Evolutionary conservation across 2,113 vertebrate genomes (phyloP).

Genomic region (Phylloscopus whistleri): DNA sequence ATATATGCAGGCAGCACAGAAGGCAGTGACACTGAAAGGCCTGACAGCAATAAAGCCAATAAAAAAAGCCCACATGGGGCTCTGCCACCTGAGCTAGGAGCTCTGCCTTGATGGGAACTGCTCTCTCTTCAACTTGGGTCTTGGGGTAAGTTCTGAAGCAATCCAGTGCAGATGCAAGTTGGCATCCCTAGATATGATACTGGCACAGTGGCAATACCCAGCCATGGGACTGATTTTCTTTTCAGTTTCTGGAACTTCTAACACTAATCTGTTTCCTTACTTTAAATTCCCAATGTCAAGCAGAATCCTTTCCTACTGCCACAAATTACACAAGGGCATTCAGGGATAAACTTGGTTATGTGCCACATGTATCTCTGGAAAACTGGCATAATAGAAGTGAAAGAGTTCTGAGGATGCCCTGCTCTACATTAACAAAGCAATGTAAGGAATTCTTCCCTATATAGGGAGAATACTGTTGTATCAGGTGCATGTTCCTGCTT

Average conservation of each 20-base stretch:
- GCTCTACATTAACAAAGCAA: neutral
- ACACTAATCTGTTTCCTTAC: neutral
- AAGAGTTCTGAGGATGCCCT: neutral
- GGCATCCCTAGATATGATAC: rapidly evolving
- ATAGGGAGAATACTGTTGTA: neutral
- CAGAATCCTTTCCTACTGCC: neutral
- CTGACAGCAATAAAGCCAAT: neutral
- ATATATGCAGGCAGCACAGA: neutral
- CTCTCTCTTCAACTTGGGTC: neutral
- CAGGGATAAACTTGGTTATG: neutral
- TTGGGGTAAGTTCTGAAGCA: neutral
- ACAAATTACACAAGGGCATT: neutral
- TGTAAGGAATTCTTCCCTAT: neutral
- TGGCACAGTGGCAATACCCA: neutral
- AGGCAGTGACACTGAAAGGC: neutral
- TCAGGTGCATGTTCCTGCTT: neutral
- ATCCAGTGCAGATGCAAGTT: neutral
- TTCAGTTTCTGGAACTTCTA: neutral
- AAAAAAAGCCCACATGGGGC: neutral
- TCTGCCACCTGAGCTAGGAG: neutral
- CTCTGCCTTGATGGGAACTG: neutral
- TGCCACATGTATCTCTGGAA: neutral
- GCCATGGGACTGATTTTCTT: neutral
- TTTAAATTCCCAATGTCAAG: neutral
- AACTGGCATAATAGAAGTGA: neutral